Conservation (phyloP, 2,888 invertebrate genomes). For the Limnephilus auricula region DNA sequence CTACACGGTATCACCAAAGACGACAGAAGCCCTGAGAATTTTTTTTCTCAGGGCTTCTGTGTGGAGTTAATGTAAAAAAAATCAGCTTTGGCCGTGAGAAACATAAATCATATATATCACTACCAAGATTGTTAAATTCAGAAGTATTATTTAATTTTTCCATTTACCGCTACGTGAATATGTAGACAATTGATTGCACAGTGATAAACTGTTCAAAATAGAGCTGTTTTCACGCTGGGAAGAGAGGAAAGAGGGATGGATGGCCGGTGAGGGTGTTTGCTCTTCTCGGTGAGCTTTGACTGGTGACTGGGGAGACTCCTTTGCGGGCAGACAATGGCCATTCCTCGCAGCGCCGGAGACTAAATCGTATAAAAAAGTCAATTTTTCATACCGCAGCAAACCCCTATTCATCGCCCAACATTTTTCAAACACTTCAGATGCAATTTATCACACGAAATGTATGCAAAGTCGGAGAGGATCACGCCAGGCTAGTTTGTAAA, state of each 20-base stretch:
- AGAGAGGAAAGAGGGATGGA: too few relatives aligned
- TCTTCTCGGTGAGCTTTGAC: background rate
- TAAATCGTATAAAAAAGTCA: conserved; percentile 45
- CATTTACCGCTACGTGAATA: background rate
- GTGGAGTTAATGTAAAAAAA: too few relatives aligned
- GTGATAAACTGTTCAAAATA: background rate
- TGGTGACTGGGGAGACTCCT: background rate
- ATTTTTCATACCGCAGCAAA: conserved; percentile 38
- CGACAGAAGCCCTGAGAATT: too few relatives aligned
- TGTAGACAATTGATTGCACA: background rate
- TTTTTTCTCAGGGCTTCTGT: too few relatives aligned
- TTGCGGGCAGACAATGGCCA: conserved; percentile 30
- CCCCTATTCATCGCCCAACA: conserved; percentile 53
- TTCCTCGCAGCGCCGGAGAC: conserved; percentile 7
- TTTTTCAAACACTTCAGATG: conserved; percentile 60
- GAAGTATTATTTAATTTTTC: too few relatives aligned
- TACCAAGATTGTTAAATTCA: too few relatives aligned
- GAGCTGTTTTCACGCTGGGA: background rate
- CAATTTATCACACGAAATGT: conserved; percentile 60
- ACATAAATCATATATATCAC: too few relatives aligned
- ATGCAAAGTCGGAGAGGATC: conserved; percentile 31
- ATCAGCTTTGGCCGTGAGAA: too few relatives aligned
- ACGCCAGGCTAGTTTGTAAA: conserved; percentile 19
- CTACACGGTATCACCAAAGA: too few relatives aligned
- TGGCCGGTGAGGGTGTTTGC: background rate